These are phyloP conservation scores for Trypoxylon attenuatum DNA, from an alignment of 2,888 invertebrate species.

Conservation along the genomic window DNA sequence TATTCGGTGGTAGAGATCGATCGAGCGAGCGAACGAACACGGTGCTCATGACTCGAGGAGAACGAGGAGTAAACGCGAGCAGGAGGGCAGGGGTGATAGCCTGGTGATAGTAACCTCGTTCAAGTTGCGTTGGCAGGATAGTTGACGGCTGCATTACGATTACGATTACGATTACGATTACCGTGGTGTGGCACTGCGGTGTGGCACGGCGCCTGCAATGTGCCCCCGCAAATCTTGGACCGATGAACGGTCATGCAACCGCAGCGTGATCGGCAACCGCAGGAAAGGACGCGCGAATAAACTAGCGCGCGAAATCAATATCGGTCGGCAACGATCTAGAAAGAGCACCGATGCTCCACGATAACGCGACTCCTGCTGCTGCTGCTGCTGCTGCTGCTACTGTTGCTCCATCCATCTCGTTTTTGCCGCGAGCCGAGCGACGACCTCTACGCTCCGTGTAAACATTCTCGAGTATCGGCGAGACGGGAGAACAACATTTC, in stretches of 20 bases:
- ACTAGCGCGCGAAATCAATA: neutral
- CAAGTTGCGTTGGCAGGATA: neutral
- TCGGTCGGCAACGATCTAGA: neutral
- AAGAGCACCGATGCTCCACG: neutral
- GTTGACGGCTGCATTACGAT: neutral
- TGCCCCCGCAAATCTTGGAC: neutral
- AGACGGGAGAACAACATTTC: neutral
- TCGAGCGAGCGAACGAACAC: too few species aligned
- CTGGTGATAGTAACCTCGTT: too few species aligned
- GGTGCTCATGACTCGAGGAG: too few species aligned
- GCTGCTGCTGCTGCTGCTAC: too few species aligned
- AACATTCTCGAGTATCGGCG: neutral
- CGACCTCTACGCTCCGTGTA: neutral
- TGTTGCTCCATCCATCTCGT: too few species aligned
- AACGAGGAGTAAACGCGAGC: too few species aligned
- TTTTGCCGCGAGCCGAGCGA: neutral
- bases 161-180: neutral
- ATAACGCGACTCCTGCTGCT: too few species aligned
- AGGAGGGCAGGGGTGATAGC: too few species aligned
- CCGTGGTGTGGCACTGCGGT: too few species aligned
- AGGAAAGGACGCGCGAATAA: slow-evolving; percentile 1
- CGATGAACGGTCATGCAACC: neutral
- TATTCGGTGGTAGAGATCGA: too few species aligned
- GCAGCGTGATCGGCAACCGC: slow-evolving; percentile 14
- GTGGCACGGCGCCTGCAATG: too few species aligned